A percentile compares a stretch with the other conserved stretches of the same genome.
Evolutionary conservation across 2,888 invertebrate species (phyloP).

Genomic region (Campaea margaritaria): DNA sequence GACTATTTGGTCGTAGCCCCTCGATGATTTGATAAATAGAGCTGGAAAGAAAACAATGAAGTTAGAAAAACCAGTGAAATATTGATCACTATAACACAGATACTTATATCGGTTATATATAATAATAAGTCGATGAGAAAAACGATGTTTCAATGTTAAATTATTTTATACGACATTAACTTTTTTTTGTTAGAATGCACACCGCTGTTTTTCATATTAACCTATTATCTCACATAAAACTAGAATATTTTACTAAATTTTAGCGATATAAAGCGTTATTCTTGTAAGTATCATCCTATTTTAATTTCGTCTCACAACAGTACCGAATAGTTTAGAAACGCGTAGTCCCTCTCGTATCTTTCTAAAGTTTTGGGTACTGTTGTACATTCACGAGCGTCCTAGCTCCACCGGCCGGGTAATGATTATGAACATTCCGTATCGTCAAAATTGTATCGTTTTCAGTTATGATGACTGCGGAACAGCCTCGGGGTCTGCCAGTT

Average conservation of each 20-base stretch:
- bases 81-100: not conserved
- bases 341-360: no score
- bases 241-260: no score
- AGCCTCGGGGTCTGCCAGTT: conserved; percentile 45
- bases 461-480: conserved; percentile 40
- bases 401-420: conserved; percentile 15
- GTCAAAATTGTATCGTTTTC: conserved; percentile 19
- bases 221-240: no score
- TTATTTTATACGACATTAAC: not conserved
- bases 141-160: no score
- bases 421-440: conserved; percentile 35
- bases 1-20: conserved; percentile 47
- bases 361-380: not conserved
- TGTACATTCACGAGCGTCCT: not conserved
- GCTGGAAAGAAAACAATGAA: conserved; percentile 39
- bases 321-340: no score
- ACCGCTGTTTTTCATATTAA: no score
- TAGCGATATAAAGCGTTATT: no score
- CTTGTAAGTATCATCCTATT: no score
- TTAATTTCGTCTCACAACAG: no score
- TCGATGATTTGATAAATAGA: conserved; percentile 41
- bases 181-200: not conserved
- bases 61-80: not conserved
- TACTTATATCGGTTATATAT: no score
- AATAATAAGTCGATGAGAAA: no score